Base-by-base conservation (phyloP, 1,140 invertebrate species). In the Leguminivora glycinivorella region DNA sequence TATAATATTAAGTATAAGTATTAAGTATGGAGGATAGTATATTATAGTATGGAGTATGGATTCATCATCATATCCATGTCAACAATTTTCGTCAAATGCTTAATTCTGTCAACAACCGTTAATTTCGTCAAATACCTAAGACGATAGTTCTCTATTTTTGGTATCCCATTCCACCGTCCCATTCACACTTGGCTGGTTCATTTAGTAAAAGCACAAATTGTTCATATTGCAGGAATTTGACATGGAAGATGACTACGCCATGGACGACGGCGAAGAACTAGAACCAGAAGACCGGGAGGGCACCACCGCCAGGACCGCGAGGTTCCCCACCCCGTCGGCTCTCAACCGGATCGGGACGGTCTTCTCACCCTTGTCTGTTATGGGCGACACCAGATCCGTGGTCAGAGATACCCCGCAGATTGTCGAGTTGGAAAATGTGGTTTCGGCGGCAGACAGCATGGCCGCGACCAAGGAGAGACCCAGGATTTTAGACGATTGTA, bases 401-500 rank as follows among this genome's bases (percentile, higher is more conserved):
- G n/a, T 6, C 19, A 22, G 47, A 52, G 47, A 68, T 4, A 6
- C 5, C 6, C n/a, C 25, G 24, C 71, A 2, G 71, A 70, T 3
- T 77, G 71, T 38, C 0, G 66, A 47, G 75, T 73, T 63, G 31
- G 73, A 80, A 4, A 74, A 77, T 1, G 72, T 83, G 7, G 72
- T 83, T 14, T 85, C 83, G 0, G 85, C 84, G 0, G 79, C 79
- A 0, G 87, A 89, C 22, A 79, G 81, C 17, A 75, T 89, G 10
- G 84, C 84, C 12, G 85, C 86, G 4, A 90, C 88, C 2, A 86
- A 86, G 17, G 83, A 87, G 24, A 72, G 88, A 19, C 88, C 88
- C 0, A 83, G 78, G 72, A 84, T 89, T 63, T 70, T 89, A 31
- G 81, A 86, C 58, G 83, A 87, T 56, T 78, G 88, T 90, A 73